phyloP scores from a whole-genome alignment of 2,113 vertebrate species.

The Indri indri region DNA sequence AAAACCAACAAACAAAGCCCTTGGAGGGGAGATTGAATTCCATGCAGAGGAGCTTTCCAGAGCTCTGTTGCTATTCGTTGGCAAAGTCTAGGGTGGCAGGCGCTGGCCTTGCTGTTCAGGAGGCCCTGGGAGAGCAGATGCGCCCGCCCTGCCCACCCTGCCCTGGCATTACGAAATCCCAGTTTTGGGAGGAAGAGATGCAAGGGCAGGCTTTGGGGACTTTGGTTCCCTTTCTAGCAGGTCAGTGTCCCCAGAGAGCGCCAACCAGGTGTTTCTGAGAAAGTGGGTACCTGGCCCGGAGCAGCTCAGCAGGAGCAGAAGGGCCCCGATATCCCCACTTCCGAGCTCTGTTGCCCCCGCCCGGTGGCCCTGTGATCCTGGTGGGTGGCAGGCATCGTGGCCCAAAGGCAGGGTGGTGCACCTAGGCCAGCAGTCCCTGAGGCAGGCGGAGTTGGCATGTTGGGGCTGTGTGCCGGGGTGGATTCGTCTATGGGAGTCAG shows the following conservation, averaged over 20 bases:
- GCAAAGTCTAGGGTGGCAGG: background rate
- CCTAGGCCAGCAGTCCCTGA: background rate
- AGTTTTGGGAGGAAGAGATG: too few species aligned
- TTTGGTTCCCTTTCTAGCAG: background rate
- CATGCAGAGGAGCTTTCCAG: fast-evolving
- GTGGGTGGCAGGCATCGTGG: conserved; percentile 64
- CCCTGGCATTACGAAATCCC: background rate
- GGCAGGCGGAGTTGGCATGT: background rate
- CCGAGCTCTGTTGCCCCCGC: background rate
- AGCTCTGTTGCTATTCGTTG: background rate
- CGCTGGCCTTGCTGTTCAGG: fast-evolving
- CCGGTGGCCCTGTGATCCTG: conserved; percentile 26
- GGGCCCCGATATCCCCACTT: background rate
- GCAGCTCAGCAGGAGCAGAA: background rate
- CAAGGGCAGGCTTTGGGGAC: background rate
- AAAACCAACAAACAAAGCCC: background rate
- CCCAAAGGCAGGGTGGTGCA: background rate
- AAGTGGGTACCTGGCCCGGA: background rate
- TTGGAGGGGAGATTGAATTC: background rate
- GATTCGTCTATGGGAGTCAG: conserved; percentile 28
- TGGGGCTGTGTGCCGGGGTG: background rate
- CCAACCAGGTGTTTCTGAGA: background rate
- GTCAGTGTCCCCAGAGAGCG: background rate
- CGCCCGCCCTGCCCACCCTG: fast-evolving
- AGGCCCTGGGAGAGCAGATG: background rate